These are phyloP conservation scores for Tapera naevia DNA, from an alignment of 2,797 vertebrate species.

Conservation along the genomic window DNA sequence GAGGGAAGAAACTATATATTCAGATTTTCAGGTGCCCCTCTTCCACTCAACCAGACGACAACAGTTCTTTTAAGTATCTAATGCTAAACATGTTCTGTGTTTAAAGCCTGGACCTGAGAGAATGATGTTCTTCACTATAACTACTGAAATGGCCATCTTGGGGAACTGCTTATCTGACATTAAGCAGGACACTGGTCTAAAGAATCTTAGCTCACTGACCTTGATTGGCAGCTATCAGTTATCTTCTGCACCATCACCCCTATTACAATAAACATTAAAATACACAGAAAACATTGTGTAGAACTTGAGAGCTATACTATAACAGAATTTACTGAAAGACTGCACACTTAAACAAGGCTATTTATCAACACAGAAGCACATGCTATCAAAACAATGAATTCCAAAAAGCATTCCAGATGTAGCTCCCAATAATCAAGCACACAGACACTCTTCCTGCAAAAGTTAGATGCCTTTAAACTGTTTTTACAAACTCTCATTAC, in stretches of 20 bases:
- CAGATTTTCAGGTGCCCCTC: not conserved
- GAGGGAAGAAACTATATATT: not conserved
- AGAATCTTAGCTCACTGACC: not conserved
- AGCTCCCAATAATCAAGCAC: not conserved
- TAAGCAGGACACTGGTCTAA: not conserved
- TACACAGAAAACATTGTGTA: accelerated
- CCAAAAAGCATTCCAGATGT: not conserved
- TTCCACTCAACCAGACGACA: not conserved
- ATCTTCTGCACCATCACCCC: not conserved
- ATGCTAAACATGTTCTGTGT: not conserved
- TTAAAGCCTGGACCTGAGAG: not conserved
- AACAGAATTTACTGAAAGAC: not conserved
- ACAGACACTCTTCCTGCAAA: not conserved
- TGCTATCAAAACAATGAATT: not conserved
- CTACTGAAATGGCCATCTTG: not conserved
- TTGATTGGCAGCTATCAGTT: not conserved
- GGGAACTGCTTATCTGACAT: not conserved
- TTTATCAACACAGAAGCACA: not conserved
- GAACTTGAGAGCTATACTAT: not conserved
- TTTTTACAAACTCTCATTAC: not conserved
- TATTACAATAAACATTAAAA: not conserved
- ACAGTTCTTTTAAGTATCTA: not conserved
- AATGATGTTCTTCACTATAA: not conserved
- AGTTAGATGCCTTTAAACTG: not conserved
- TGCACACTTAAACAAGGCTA: not conserved